Percentiles rank a stretch among this genome's conserved stretches.
Evolutionary conservation across 2,113 vertebrate species (phyloP).

Genomic region (Gavia stellata): DNA sequence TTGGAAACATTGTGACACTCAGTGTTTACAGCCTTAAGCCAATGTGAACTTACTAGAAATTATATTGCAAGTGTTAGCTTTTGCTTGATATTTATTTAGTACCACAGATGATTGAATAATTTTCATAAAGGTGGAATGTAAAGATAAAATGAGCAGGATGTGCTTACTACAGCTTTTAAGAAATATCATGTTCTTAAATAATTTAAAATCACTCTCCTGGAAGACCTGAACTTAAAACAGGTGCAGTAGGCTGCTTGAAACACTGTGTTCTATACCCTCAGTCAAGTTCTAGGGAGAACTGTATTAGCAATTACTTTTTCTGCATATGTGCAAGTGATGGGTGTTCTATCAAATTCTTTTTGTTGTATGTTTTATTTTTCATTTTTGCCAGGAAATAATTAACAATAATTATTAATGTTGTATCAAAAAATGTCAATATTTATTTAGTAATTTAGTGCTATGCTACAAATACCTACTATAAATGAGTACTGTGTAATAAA

Average conservation of each 20-base stretch:
- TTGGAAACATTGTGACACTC: neutral
- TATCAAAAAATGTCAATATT: neutral
- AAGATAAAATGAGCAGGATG: neutral
- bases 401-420: neutral
- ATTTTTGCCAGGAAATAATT: neutral
- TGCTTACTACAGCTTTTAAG: neutral
- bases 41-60: neutral
- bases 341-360: neutral
- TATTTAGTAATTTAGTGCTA: neutral
- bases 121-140: neutral
- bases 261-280: neutral
- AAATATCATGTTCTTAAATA: neutral
- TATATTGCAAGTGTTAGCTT: neutral
- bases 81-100: neutral
- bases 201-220: neutral
- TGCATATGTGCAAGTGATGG: neutral
- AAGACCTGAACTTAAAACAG: neutral
- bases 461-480: neutral
- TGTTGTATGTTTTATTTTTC: neutral
- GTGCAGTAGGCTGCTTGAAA: neutral
- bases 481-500: neutral
- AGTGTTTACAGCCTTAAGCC: neutral
- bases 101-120: neutral
- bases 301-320: neutral
- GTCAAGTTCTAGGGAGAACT: neutral